Conservation (phyloP, 2,888 invertebrate species). For the Lobophora halterata region DNA sequence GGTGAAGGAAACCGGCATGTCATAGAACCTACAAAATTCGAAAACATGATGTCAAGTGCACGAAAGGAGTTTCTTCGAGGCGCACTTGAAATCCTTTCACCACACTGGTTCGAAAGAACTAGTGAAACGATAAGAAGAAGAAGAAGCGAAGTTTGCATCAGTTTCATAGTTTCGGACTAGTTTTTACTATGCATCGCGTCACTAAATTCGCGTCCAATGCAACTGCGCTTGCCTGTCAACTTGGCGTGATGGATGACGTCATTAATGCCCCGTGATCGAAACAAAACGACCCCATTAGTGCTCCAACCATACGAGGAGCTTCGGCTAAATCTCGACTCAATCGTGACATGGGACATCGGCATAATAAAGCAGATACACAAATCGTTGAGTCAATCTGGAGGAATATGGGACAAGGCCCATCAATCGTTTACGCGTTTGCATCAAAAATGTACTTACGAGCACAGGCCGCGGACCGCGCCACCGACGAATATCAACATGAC, state of each 20-base stretch:
- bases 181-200: conserved; percentile 28
- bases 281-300: conserved; percentile 54
- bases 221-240: conserved; percentile 59
- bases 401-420: conserved; percentile 56
- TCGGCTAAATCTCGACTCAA: conserved; percentile 21
- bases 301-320: conserved; percentile 37
- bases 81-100: too few relatives aligned
- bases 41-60: too few relatives aligned
- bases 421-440: conserved; percentile 64
- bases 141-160: too few relatives aligned
- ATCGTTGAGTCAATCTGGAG: conserved; percentile 47
- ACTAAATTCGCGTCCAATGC: conserved; percentile 51
- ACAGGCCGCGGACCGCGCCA: conserved; percentile 42
- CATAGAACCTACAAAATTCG: too few relatives aligned
- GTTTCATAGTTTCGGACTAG: conserved; percentile 17
- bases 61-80: too few relatives aligned
- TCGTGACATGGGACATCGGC: conserved; percentile 29
- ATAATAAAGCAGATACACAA: conserved; percentile 47
- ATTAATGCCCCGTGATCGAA: conserved; percentile 58
- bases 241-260: conserved; percentile 68
- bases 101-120: too few relatives aligned
- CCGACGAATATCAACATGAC: conserved; percentile 57
- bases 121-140: too few relatives aligned
- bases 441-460: conserved; percentile 62
- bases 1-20: too few relatives aligned